Percentiles rank a stretch among this genome's conserved stretches.
Evolutionary conservation across 2,113 vertebrate species (phyloP).

Genomic region (Riparia riparia): DNA sequence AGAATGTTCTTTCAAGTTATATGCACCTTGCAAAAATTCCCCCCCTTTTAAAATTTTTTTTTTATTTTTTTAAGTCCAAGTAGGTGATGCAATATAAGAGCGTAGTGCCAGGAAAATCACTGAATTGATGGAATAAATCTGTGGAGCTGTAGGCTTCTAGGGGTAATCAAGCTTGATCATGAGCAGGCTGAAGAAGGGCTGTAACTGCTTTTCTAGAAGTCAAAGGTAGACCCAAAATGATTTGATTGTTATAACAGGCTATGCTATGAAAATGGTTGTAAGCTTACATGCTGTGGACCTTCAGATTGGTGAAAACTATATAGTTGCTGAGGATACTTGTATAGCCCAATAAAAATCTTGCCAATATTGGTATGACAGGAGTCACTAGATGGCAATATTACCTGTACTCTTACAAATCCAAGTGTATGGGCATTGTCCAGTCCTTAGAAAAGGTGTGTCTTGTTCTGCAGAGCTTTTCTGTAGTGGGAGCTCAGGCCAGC

Average conservation of each 20-base stretch:
- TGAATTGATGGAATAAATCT: not conserved
- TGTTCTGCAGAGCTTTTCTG: not conserved
- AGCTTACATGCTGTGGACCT: not conserved
- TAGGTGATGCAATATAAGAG: not conserved
- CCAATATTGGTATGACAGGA: conserved; percentile 5
- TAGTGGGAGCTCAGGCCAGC: not conserved
- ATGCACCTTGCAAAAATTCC: not conserved
- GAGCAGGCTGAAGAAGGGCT: not conserved
- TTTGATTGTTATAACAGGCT: not conserved
- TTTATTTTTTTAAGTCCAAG: not conserved
- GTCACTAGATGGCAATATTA: conserved; percentile 64
- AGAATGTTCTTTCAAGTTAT: not conserved
- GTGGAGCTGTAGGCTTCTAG: not conserved
- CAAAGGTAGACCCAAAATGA: not conserved
- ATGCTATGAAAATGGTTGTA: not conserved
- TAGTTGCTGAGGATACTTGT: not conserved
- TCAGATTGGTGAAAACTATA: not conserved
- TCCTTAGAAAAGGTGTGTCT: not conserved
- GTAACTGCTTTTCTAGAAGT: not conserved
- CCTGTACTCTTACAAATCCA: conserved; percentile 21
- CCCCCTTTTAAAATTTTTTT: not conserved
- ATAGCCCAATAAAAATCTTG: not conserved
- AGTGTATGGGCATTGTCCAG: not conserved
- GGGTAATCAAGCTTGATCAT: not conserved
- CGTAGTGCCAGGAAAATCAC: not conserved